Percentiles rank a stretch among this genome's conserved stretches.
These are phyloP conservation scores for Montipora foliosa DNA, from an alignment of 64 coral and sea anemone species.

Conservation along the genomic window DNA sequence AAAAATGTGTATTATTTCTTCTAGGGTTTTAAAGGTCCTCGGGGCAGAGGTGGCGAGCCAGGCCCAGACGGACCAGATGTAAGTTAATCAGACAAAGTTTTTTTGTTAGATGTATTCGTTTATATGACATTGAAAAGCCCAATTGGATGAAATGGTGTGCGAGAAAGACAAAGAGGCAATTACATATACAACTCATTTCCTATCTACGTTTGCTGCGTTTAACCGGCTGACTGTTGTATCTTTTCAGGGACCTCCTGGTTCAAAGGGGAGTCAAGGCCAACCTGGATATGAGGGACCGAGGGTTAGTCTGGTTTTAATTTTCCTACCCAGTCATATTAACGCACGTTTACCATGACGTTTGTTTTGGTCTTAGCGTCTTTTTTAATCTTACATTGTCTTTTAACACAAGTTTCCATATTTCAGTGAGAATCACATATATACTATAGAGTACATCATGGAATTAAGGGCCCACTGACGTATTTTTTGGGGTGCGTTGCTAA, in stretches of 20 bases:
- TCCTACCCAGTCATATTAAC: neutral
- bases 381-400: too few relatives aligned
- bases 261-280: neutral
- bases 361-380: too few relatives aligned
- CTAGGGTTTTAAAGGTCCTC: slow-evolving; percentile 27
- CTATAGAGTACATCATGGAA: too few relatives aligned
- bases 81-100: neutral
- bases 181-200: neutral
- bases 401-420: too few relatives aligned
- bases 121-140: neutral
- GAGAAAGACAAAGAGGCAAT: too few relatives aligned
- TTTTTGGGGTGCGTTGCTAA: too few relatives aligned
- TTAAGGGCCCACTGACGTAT: too few relatives aligned
- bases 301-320: neutral
- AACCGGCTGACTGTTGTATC: too few relatives aligned
- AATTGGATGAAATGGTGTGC: too few relatives aligned
- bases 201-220: neutral
- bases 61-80: slow-evolving; percentile 21
- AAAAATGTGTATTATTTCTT: neutral
- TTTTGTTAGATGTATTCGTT: neutral
- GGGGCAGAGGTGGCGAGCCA: neutral
- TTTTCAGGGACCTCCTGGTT: neutral
- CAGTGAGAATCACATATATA: too few relatives aligned
- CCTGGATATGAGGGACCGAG: slow-evolving; percentile 3
- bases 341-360: neutral